phyloP scores from a whole-genome alignment of 1,140 invertebrate species.

The Thaumatotibia leucotreta region DNA sequence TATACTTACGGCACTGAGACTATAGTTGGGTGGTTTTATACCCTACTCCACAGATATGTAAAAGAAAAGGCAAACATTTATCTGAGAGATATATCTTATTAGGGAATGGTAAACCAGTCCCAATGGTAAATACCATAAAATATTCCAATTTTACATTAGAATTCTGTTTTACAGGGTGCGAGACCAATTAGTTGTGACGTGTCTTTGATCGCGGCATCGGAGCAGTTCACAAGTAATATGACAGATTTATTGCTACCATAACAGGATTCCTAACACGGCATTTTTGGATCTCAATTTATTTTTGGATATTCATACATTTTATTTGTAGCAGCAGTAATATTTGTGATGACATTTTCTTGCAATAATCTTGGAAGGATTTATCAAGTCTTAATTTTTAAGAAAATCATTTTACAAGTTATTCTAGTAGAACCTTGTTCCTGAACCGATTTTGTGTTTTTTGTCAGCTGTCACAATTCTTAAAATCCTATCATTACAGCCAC shows the following conservation, averaged over 20 bases:
- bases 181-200: slow-evolving; percentile 60
- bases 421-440: too few relatives aligned
- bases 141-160: background rate
- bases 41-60: too few relatives aligned
- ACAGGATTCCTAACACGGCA: slow-evolving; percentile 26
- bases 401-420: too few relatives aligned
- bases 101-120: too few relatives aligned
- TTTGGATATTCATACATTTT: slow-evolving; percentile 17
- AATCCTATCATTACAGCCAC: background rate
- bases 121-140: too few relatives aligned
- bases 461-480: background rate
- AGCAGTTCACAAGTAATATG: slow-evolving; percentile 61
- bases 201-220: slow-evolving; percentile 65
- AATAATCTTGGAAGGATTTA: too few relatives aligned
- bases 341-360: background rate
- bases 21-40: too few relatives aligned
- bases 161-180: slow-evolving; percentile 15
- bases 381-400: too few relatives aligned
- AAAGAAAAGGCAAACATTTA: too few relatives aligned
- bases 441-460: background rate
- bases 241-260: slow-evolving; percentile 58
- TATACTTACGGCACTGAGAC: too few relatives aligned
- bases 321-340: too few relatives aligned
- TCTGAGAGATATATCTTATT: too few relatives aligned
- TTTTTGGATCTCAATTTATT: slow-evolving; percentile 27